Percentiles rank a stretch among this genome's conserved stretches.
Evolutionary conservation across 30 jellyfish, hydroid and myxozoan species (phyloP).

Genomic region (Aurelia aurita complex sp. Pacific): DNA sequence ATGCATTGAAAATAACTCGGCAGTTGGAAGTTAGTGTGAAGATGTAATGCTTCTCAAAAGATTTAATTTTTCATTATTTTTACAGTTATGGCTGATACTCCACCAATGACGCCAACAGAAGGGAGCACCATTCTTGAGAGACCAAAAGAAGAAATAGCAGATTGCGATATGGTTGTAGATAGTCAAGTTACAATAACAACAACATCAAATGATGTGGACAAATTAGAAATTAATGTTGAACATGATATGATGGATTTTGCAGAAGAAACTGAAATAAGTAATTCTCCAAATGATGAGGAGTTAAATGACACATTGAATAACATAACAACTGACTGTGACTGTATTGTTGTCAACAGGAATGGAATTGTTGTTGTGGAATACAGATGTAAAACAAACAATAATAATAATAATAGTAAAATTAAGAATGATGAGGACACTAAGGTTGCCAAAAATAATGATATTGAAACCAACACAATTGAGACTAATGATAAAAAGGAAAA

Average conservation of each 20-base stretch:
- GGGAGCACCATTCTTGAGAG: neutral
- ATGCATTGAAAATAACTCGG: no score
- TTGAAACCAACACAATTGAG: neutral
- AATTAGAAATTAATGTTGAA: neutral
- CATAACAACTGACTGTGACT: neutral
- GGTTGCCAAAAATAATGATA: neutral
- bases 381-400: neutral
- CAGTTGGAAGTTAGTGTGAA: no score
- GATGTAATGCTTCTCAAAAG: no score
- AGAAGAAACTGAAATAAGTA: neutral
- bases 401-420: neutral
- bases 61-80: neutral
- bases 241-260: slow-evolving; percentile 2
- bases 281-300: no score
- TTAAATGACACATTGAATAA: neutral
- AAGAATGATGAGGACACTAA: neutral
- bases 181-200: slow-evolving; percentile 57
- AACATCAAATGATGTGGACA: slow-evolving; percentile 25
- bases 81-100: slow-evolving; percentile 19
- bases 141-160: slow-evolving; percentile 13
- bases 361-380: slow-evolving; percentile 59
- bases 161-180: slow-evolving; percentile 47
- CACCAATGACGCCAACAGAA: slow-evolving; percentile 24
- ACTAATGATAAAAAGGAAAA: neutral
- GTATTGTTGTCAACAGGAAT: slow-evolving; percentile 36